phyloP scores from a whole-genome alignment of 2,797 vertebrate genomes.

The Chromis chromis region DNA sequence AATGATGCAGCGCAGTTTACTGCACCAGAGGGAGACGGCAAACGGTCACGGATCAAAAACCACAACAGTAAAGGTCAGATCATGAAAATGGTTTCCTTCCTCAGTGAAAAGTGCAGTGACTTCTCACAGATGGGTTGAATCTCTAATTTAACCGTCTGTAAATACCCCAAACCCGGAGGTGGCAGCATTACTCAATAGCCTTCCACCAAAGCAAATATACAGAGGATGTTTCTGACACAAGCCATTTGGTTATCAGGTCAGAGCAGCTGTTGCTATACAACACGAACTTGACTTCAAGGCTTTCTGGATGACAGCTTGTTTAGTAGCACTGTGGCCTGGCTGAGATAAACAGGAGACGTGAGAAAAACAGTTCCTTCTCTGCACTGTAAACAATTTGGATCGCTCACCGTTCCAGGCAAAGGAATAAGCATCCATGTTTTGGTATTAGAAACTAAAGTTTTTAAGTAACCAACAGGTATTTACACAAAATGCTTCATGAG shows the following conservation, averaged over 20 bases:
- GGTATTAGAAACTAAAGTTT: constrained; percentile 15
- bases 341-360: constrained; percentile 70
- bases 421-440: constrained; percentile 14
- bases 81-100: constrained; percentile 26
- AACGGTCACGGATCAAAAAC: constrained; percentile 35
- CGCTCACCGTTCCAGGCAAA: constrained; percentile 6
- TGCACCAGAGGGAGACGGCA: constrained; percentile 12
- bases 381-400: constrained; percentile 53
- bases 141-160: constrained; percentile 49
- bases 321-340: constrained; percentile 44
- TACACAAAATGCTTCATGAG: constrained; percentile 5
- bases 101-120: constrained; percentile 14
- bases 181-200: constrained; percentile 23
- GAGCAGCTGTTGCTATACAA: constrained; percentile 55
- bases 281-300: constrained; percentile 59
- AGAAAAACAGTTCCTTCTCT: constrained; percentile 21
- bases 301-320: constrained; percentile 53
- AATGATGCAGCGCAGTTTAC: constrained; percentile 19
- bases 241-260: constrained; percentile 56
- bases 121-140: constrained; percentile 22
- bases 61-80: constrained; percentile 47
- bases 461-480: constrained; percentile 20
- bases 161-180: constrained; percentile 28
- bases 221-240: constrained; percentile 59
- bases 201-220: constrained; percentile 51